phyloP scores from a whole-genome alignment of 2,888 invertebrate species.

The Trachelus tabidus region DNA sequence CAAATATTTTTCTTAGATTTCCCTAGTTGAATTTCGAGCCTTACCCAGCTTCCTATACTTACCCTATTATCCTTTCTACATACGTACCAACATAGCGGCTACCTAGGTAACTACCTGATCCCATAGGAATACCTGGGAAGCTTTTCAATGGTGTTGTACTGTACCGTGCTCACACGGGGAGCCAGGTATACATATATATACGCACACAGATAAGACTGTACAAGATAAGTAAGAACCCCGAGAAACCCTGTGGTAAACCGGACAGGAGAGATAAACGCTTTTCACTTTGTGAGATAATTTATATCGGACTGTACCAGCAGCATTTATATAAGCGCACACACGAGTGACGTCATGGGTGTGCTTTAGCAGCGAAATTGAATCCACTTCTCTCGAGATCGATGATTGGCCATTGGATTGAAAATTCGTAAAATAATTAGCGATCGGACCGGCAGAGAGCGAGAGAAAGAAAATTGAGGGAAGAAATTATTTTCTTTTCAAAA shows the following conservation, averaged over 20 bases:
- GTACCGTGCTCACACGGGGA: background rate
- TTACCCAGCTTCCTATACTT: background rate
- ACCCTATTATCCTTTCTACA: background rate
- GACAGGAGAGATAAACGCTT: background rate
- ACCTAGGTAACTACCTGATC: background rate
- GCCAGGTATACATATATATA: background rate
- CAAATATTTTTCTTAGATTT: background rate
- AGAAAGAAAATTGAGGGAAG: background rate
- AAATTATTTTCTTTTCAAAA: background rate
- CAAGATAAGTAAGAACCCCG: no score
- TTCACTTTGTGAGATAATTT: background rate
- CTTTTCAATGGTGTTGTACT: background rate
- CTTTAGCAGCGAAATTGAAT: background rate
- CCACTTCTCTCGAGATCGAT: background rate
- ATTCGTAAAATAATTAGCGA: background rate
- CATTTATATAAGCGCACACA: background rate
- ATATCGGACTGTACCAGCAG: background rate
- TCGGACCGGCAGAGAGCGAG: background rate
- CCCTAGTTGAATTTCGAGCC: background rate
- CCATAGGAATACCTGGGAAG: background rate
- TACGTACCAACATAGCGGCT: background rate
- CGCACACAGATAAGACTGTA: background rate
- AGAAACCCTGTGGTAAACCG: background rate
- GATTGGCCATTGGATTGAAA: background rate
- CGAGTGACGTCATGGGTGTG: background rate